Evolutionary conservation across 1,140 invertebrate genomes (phyloP).

Genomic region (Apolygus lucorum): DNA sequence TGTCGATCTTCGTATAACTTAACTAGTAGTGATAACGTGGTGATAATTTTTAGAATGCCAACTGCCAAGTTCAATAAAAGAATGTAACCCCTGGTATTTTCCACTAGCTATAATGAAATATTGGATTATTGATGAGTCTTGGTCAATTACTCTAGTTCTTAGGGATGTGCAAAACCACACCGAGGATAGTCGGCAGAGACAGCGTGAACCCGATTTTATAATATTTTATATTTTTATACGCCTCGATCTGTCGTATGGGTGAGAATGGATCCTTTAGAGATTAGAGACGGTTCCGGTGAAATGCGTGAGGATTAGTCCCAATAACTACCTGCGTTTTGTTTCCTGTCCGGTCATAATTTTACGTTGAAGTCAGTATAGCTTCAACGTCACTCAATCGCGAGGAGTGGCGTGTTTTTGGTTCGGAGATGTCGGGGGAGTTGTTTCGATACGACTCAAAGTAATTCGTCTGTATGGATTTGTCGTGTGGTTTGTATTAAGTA

Average conservation of each 20-base stretch:
- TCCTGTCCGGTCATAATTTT: not conserved
- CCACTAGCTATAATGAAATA: not conserved
- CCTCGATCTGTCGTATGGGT: not conserved
- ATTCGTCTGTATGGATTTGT: too few relatives aligned
- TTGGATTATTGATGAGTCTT: not conserved
- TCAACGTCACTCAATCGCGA: not conserved
- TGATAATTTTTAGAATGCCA: conserved; percentile 2
- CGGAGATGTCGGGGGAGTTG: not conserved
- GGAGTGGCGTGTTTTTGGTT: not conserved
- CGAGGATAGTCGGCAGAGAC: not conserved
- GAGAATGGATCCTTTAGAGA: too few relatives aligned
- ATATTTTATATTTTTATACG: conserved; percentile 11
- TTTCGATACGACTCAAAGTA: too few relatives aligned
- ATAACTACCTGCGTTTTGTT: not conserved
- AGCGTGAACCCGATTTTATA: not conserved
- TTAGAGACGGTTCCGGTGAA: too few relatives aligned
- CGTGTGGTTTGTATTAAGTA: too few relatives aligned
- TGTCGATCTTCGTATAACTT: too few relatives aligned
- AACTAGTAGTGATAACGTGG: not conserved
- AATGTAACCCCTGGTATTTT: not conserved
- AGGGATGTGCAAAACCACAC: not conserved
- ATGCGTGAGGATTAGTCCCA: too few relatives aligned
- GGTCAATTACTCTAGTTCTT: conserved; percentile 7
- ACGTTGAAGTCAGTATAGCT: not conserved
- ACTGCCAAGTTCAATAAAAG: conserved; percentile 1